Evolutionary conservation across 2,113 vertebrate species (phyloP), one percentile per base, ranked within the genome.

Genomic region (Xenopus tropicalis): DNA sequence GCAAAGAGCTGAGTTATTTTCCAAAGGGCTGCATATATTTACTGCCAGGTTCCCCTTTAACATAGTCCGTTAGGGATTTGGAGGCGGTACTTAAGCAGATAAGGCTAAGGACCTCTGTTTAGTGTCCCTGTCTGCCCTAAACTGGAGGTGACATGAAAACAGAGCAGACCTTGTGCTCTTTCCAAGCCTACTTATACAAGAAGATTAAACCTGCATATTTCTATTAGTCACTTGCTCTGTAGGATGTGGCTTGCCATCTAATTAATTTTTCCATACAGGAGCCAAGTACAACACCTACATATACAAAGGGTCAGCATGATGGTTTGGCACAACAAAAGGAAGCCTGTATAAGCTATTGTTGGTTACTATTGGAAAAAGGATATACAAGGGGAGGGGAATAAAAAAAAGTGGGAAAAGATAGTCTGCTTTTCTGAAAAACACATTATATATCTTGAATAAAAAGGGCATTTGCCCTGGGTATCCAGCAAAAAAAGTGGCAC

Each of bases 171-270:
- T 76, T 76, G 73, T 76, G 48, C 69, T 61, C 44, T 69, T 68
- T 76, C 58, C 73, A 76, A 66, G 56, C 58, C 73, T 23, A 62
- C 62, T 23, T 69, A 63, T 54, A 69, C 59, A 54, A 67, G 59
- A 46, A 76, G 73, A 69, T 76, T 76, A 69, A 56, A 62, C 44
- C 59, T 69, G 67, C 65, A 75, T 75, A 65, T 69, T 68, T 62
- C 57, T 61, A 68, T 75, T 69, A 61, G 43, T 75, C 72, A 69
- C 24, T 68, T 51, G n/a, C 11, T 63, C 24, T 69, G 46, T 69
- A 76, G 73, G 73, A 76, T 69, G 66, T 76, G 66, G 73, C 69
- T 76, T 56, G 63, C 73, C 66, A 76, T 69, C 66, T 76, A 51
- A 76, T 76, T 76, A 69, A 76, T 76, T 75, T 62, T 58, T 62